These are phyloP conservation scores for Passer montanus DNA, from an alignment of 2,113 vertebrate genomes.

Conservation along the genomic window DNA sequence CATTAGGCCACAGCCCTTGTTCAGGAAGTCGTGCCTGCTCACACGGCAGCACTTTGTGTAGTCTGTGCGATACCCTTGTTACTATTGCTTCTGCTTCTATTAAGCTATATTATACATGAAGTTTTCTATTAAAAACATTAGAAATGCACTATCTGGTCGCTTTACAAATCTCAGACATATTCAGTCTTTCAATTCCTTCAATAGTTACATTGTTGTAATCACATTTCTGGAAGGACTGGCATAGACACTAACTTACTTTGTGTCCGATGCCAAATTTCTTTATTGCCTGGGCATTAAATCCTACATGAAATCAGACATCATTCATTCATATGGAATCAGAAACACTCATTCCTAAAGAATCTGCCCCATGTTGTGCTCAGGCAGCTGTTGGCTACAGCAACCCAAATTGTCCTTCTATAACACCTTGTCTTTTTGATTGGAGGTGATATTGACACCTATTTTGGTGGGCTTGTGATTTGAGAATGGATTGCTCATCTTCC, in stretches of 20 bases:
- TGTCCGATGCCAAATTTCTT: background rate
- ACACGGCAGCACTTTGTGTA: rapidly evolving
- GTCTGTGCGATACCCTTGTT: background rate
- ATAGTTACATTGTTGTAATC: background rate
- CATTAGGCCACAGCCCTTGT: background rate
- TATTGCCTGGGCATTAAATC: background rate
- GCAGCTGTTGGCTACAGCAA: background rate
- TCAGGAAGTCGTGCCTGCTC: background rate
- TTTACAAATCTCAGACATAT: background rate
- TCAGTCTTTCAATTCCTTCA: background rate
- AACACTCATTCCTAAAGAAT: background rate
- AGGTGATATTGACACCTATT: background rate
- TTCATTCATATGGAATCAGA: background rate
- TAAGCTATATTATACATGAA: background rate
- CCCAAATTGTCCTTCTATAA: background rate
- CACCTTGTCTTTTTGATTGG: background rate
- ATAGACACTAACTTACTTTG: background rate
- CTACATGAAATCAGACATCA: background rate
- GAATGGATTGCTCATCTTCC: background rate
- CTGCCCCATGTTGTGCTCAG: background rate
- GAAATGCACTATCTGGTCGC: background rate
- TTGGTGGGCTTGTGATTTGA: background rate
- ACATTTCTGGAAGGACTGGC: background rate
- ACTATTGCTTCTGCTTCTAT: background rate
- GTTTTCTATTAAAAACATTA: background rate